These are phyloP conservation scores for Melitaea athalia DNA, from an alignment of 2,888 invertebrate genomes.

Conservation along the genomic window DNA sequence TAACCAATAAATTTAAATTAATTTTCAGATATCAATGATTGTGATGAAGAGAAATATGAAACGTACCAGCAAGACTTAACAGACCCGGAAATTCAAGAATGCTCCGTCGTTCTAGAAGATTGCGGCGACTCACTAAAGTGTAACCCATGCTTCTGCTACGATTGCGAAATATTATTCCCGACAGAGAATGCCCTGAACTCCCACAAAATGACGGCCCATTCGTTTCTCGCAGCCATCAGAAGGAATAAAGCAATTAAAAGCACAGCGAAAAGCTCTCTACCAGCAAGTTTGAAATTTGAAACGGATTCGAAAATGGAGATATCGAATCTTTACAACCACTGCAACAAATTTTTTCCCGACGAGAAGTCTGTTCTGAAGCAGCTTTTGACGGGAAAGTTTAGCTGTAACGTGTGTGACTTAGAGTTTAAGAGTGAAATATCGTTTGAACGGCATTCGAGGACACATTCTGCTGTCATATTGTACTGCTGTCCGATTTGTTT, in stretches of 20 bases:
- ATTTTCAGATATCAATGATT: no score
- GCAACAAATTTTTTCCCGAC: constrained; percentile 33
- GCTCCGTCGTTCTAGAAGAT: constrained; percentile 32
- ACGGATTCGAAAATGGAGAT: background rate
- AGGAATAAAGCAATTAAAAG: constrained; percentile 40
- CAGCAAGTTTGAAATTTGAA: constrained; percentile 11
- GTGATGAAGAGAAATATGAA: no score
- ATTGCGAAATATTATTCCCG: constrained; percentile 37
- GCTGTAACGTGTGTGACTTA: constrained; percentile 11
- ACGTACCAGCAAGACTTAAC: no score
- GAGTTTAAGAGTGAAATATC: constrained; percentile 15
- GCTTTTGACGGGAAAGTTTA: constrained; percentile 28
- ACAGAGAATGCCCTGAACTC: constrained; percentile 36
- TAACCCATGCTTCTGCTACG: constrained; percentile 31
- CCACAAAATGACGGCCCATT: constrained; percentile 38
- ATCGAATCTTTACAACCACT: constrained; percentile 35
- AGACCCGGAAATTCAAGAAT: no score
- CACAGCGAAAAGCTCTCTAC: constrained; percentile 30
- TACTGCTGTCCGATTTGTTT: constrained; percentile 26
- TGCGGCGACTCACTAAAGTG: constrained; percentile 28
- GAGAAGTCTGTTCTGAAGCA: constrained; percentile 35
- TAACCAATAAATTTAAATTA: no score
- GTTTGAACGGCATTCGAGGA: background rate
- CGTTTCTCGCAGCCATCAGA: constrained; percentile 35
- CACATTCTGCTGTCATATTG: background rate